Percentiles rank a stretch among this genome's conserved stretches.
Evolutionary conservation across 2,113 vertebrate genomes (phyloP).

Genomic region (Myodes glareolus): DNA sequence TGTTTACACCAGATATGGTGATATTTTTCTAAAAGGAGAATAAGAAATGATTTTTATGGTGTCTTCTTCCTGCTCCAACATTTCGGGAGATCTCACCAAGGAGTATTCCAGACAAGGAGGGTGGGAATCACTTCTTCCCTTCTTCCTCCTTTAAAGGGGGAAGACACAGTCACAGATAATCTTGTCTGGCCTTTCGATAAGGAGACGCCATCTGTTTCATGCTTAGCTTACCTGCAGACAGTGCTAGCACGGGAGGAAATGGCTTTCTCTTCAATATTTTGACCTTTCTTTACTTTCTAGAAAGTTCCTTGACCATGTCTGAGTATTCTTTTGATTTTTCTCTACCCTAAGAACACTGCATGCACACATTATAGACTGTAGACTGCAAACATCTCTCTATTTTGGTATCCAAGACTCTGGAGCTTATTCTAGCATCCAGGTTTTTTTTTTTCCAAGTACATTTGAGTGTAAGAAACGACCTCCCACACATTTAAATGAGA

Average conservation of each 20-base stretch:
- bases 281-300: background rate
- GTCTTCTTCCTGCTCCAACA: background rate
- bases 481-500: background rate
- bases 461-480: background rate
- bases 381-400: background rate
- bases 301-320: background rate
- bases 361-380: background rate
- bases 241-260: background rate
- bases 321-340: background rate
- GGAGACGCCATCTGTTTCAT: background rate
- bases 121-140: background rate
- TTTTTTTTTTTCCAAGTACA: background rate
- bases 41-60: background rate
- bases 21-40: background rate
- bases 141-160: background rate
- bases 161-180: background rate
- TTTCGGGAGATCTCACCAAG: background rate
- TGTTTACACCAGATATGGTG: conserved; percentile 1
- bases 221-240: background rate
- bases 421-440: background rate
- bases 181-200: background rate
- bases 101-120: background rate
- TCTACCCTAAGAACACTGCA: background rate
- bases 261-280: background rate
- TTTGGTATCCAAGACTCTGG: background rate